Conservation (phyloP, 2,888 invertebrate genomes). For the Rhagophthalmus giganteus region DNA sequence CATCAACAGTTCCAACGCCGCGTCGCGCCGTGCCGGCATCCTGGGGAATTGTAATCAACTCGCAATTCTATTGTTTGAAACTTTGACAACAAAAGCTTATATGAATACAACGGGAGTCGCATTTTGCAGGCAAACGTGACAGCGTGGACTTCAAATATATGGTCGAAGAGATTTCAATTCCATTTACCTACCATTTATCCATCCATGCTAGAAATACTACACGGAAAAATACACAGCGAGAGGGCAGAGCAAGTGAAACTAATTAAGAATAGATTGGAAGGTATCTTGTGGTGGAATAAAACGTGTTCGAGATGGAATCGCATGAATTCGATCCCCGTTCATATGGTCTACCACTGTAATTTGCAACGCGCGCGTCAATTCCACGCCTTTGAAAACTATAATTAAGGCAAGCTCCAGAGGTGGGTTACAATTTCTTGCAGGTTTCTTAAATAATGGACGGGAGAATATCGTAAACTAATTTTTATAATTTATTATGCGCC, state of each 20-base stretch:
- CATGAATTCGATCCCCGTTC: conserved; percentile 41
- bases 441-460: conserved; percentile 19
- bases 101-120: conserved; percentile 25
- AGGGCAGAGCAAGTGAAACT: conserved; percentile 35
- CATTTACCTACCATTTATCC: conserved; percentile 12
- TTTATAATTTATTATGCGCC: too few species aligned
- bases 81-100: conserved; percentile 18
- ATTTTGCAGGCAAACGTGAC: conserved; percentile 25
- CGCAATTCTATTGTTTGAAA: conserved; percentile 23
- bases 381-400: conserved; percentile 47
- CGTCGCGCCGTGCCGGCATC: too few species aligned
- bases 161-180: conserved; percentile 19
- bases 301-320: conserved; percentile 50
- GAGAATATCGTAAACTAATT: too few species aligned
- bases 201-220: conserved; percentile 16
- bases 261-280: conserved; percentile 48
- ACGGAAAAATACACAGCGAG: conserved; percentile 19
- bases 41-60: conserved; percentile 21
- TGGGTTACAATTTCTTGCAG: conserved; percentile 21
- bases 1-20: too few species aligned
- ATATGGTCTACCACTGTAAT: conserved; percentile 43
- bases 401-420: conserved; percentile 37
- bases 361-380: conserved; percentile 46
- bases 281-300: conserved; percentile 46
- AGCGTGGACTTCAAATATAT: conserved; percentile 16